Base-by-base conservation (phyloP, 2,113 vertebrate genomes). In the Chaetops frenatus region DNA sequence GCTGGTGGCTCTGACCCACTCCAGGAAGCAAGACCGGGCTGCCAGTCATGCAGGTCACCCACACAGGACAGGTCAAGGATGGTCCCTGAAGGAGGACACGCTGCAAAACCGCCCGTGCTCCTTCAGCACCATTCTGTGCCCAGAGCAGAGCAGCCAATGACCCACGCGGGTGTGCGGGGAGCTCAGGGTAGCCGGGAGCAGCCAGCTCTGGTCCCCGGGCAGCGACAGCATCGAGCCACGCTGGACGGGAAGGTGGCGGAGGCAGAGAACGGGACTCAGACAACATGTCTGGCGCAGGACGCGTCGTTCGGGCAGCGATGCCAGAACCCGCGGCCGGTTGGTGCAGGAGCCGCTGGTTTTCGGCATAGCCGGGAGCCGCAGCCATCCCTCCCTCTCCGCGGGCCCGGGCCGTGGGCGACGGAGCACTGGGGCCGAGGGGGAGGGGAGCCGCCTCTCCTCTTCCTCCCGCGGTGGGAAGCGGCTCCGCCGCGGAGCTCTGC, bases 401-500 rank as follows among this genome's bases (percentile, higher is more conserved):
- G 51, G 87, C 93, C 86, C 13, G 51, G 76, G 54, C 61, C 47
- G 25, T 3, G 50, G 81, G 53, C 20, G 79, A 74, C 66, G 94
- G 70, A 86, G 81, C 66, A 23, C 40, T 13, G 35, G 48, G 64
- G 67, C 10, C 16, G 29, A 19, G 82, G 72, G 71, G 92, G 88
- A 67, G 66, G 83, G 90, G 87, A 96, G 45, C 65, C 8, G 94
- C 91, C 65, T 62, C 69, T 85, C 47, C n/a, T 81, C 87, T 95
- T 93, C 96, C 94, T 95, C 89, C 94, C 22, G 18, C 50, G 58
- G 66, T 74, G 91, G 92, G 87, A 90, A 83, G 78, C 57, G 24
- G 84, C 81, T 60, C 69, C 38, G 29, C 56, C 71, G 23, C 74
- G 6, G 47, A 77, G 72, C 94, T 47, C 33, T 83, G 83, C 86